phyloP scores from a whole-genome alignment of 2,113 vertebrate genomes.

The Petroica traversi region DNA sequence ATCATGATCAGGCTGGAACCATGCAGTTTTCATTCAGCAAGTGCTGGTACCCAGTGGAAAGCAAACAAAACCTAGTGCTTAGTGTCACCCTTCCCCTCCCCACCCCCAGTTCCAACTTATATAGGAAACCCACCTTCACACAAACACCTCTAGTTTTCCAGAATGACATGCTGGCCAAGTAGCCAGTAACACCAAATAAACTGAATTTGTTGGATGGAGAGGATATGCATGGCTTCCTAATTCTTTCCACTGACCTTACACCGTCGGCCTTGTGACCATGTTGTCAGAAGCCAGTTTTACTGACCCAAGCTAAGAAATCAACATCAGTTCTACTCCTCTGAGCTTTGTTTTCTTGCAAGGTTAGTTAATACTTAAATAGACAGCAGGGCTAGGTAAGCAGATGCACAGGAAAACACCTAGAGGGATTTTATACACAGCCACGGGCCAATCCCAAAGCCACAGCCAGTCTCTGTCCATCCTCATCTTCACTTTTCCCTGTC shows the following conservation, averaged over 20 bases:
- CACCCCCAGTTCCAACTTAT: background rate
- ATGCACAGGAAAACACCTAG: rapidly evolving
- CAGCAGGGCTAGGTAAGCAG: background rate
- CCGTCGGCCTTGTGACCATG: background rate
- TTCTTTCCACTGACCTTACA: background rate
- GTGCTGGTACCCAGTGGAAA: background rate
- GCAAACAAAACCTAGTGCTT: background rate
- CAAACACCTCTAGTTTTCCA: background rate
- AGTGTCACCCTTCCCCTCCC: background rate
- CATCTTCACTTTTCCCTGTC: background rate
- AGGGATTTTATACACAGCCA: background rate
- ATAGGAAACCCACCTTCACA: background rate
- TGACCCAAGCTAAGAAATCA: background rate
- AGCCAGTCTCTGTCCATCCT: background rate
- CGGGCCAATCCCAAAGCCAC: background rate
- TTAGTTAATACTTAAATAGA: background rate
- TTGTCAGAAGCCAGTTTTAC: background rate
- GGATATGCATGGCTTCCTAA: background rate
- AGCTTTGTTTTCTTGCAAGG: background rate
- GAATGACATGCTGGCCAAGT: background rate
- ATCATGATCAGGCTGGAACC: background rate
- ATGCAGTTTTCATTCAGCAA: background rate
- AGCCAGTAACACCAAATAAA: background rate
- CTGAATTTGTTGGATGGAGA: background rate
- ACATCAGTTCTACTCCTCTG: background rate